Percentiles rank a stretch among this genome's conserved stretches.
Conservation (phyloP, 2,113 vertebrate species). For the Cryptotis parvus region DNA sequence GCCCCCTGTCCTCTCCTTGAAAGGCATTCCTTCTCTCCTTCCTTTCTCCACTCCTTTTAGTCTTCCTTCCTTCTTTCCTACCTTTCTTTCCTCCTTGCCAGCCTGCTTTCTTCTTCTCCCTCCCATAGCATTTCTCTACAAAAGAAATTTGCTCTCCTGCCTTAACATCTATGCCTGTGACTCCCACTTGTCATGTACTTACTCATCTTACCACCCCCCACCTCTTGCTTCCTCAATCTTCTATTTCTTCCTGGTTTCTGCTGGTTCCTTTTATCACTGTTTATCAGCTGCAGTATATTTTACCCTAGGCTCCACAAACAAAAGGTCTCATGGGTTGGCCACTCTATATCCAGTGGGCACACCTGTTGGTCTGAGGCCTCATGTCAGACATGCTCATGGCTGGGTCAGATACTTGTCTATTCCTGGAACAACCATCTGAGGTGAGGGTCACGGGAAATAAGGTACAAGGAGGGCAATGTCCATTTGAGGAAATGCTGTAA, state of each 20-base stretch:
- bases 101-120: neutral
- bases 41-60: neutral
- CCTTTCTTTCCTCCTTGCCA: neutral
- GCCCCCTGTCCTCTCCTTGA: neutral
- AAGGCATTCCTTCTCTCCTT: neutral
- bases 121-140: neutral
- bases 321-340: neutral
- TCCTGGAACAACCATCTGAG: conserved; percentile 11
- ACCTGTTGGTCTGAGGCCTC: conserved; percentile 15
- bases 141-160: neutral
- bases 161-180: neutral
- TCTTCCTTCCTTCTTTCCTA: neutral
- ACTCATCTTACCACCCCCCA: neutral
- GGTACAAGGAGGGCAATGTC: conserved; percentile 3
- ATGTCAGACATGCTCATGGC: neutral
- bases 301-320: neutral
- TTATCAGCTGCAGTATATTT: neutral
- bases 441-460: neutral
- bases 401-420: neutral
- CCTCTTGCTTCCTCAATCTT: neutral
- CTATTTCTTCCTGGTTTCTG: neutral
- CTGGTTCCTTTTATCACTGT: neutral
- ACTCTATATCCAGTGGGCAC: neutral
- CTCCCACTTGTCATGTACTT: neutral
- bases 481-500: conserved; percentile 50